phyloP scores from a whole-genome alignment of 1,140 invertebrate species.

The Lamellibrachia luymesi region DNA sequence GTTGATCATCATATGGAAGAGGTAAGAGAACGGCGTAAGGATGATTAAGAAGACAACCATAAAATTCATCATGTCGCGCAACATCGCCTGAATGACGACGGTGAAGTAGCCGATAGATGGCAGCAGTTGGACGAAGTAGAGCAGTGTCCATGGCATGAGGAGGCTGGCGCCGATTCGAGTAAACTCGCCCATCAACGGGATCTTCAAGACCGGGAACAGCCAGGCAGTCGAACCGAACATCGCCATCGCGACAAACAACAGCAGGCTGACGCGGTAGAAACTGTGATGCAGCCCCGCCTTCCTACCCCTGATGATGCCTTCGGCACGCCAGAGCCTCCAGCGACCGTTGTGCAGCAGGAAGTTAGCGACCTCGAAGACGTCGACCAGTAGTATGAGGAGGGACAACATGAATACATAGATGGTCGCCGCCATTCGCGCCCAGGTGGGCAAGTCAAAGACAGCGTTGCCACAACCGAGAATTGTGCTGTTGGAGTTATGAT shows the following conservation, averaged over 20 bases:
- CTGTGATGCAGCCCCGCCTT: background rate
- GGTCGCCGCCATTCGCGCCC: background rate
- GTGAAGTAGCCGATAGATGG: conserved; percentile 15
- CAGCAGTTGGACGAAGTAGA: conserved; percentile 14
- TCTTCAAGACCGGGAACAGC: background rate
- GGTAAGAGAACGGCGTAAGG: background rate
- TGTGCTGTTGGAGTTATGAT: background rate
- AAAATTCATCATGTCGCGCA: conserved; percentile 8
- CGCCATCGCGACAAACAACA: background rate
- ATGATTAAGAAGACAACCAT: background rate
- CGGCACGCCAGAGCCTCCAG: background rate
- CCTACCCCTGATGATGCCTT: no score
- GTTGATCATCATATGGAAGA: conserved; percentile 10
- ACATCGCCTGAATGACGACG: conserved; percentile 8
- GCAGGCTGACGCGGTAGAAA: background rate
- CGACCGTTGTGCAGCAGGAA: background rate
- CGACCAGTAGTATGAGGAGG: background rate
- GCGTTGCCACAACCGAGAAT: background rate
- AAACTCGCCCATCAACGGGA: background rate
- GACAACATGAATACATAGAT: background rate
- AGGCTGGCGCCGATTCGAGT: background rate
- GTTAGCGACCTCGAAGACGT: background rate
- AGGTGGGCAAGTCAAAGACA: background rate
- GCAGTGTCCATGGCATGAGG: background rate
- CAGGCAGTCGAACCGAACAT: background rate